phyloP scores from a whole-genome alignment of 2,797 vertebrate genomes.

The Chelmon rostratus region DNA sequence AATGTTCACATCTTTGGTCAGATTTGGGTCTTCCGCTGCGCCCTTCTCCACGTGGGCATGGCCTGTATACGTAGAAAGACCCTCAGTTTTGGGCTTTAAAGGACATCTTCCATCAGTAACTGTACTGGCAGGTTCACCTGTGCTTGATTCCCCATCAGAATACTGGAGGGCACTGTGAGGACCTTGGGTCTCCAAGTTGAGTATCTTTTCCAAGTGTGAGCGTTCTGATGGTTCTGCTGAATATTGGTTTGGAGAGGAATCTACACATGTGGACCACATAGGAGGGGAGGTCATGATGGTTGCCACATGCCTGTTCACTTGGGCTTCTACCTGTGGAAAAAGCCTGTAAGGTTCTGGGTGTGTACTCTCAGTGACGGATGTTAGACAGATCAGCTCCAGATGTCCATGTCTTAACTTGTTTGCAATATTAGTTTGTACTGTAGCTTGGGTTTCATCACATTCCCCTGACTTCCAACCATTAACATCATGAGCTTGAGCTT shows the following conservation, averaged over 20 bases:
- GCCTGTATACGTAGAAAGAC: background rate
- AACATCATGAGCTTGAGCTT: background rate
- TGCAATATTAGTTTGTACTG: constrained; percentile 46
- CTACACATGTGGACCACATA: constrained; percentile 71
- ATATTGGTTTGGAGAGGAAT: constrained; percentile 45
- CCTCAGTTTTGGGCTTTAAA: background rate
- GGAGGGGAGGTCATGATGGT: constrained; percentile 73
- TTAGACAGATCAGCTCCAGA: constrained; percentile 58
- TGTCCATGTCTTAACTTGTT: constrained; percentile 72
- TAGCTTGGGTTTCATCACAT: constrained; percentile 50
- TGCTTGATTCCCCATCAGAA: constrained; percentile 8
- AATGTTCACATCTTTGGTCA: background rate
- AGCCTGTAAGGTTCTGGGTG: constrained; percentile 70
- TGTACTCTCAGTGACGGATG: constrained; percentile 72
- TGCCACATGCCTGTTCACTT: constrained; percentile 72
- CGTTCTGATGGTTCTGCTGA: constrained; percentile 13
- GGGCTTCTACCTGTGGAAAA: constrained; percentile 71
- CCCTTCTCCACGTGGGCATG: background rate
- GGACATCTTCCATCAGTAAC: background rate
- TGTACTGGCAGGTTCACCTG: constrained; percentile 24
- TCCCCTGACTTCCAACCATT: background rate
- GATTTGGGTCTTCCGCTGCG: background rate
- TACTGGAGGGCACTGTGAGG: background rate
- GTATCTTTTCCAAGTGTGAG: background rate
- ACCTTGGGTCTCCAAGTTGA: background rate